Evolutionary conservation across 2,113 vertebrate genomes (phyloP), one percentile per base, ranked within the genome.

Genomic region (Platanista minor): DNA sequence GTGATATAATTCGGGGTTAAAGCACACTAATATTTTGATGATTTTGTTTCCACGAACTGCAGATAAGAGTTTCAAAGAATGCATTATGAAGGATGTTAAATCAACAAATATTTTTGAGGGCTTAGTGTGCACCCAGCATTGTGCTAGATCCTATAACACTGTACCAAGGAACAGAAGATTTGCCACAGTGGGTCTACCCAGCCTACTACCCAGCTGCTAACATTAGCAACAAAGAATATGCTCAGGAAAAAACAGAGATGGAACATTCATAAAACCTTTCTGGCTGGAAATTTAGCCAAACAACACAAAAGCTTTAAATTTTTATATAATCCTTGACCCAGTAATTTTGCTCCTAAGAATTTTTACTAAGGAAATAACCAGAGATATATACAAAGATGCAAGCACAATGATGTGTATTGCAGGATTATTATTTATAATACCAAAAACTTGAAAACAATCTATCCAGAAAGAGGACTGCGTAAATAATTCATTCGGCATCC

Each of bases 31-130:
- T 46, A 87, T 59, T 95, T 93, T 91, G 61, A 21, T 61, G 31
- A 95, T 54, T 83, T 95, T 91, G 36, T 77, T 94, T 87, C 75
- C 43, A 91, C 21, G 13, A 78, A 49, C 64, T 54, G 18, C 52
- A 94, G 21, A 57, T 59, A 80, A 89, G 74, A 87, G 61, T 78
- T 91, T 83, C 75, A 88, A 91, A 84, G 25, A 67, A 61, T 46
- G 43, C 27, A 43, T 82, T 80, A 69, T 39, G 23, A 96, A 82
- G 21, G 25, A 52, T 75, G 69, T 67, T 61, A 83, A 71, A 49
- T 88, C 83, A 94, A 74, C 49, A 95, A 87, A 87, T 85, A 90
- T 83, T 93, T 59, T 31, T 83, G 67, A 87, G 43, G 33, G 13
- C 36, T 84, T 88, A 82, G 8, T 83, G 6, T 87, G 14, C 61